These are phyloP conservation scores for Puma concolor DNA, from an alignment of 2,113 vertebrate species.

Conservation along the genomic window DNA sequence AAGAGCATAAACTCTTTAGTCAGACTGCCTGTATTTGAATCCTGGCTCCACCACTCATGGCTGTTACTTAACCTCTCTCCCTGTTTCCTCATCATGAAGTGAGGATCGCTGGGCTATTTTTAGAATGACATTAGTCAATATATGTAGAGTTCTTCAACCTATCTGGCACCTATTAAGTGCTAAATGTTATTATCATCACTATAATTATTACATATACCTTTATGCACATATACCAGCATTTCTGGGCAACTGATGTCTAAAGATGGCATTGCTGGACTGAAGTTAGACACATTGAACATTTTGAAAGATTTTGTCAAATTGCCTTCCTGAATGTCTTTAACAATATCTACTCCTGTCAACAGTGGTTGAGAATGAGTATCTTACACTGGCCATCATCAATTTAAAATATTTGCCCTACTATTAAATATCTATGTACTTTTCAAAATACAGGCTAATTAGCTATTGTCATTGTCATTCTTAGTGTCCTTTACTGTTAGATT, in stretches of 20 bases:
- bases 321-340: background rate
- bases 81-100: background rate
- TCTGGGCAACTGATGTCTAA: background rate
- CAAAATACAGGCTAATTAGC: background rate
- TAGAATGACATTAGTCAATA: background rate
- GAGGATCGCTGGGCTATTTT: background rate
- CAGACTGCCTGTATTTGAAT: background rate
- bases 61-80: background rate
- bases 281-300: background rate
- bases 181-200: background rate
- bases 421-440: background rate
- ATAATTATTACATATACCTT: background rate
- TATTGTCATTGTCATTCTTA: background rate
- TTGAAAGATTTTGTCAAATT: background rate
- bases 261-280: background rate
- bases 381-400: background rate
- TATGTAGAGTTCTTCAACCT: background rate
- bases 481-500: background rate
- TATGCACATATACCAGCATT: background rate
- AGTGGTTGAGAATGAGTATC: background rate
- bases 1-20: background rate
- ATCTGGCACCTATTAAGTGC: background rate
- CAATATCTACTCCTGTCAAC: background rate
- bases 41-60: background rate
- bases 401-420: background rate